phyloP scores from a whole-genome alignment of 2,888 invertebrate genomes.

The Elegia similella region DNA sequence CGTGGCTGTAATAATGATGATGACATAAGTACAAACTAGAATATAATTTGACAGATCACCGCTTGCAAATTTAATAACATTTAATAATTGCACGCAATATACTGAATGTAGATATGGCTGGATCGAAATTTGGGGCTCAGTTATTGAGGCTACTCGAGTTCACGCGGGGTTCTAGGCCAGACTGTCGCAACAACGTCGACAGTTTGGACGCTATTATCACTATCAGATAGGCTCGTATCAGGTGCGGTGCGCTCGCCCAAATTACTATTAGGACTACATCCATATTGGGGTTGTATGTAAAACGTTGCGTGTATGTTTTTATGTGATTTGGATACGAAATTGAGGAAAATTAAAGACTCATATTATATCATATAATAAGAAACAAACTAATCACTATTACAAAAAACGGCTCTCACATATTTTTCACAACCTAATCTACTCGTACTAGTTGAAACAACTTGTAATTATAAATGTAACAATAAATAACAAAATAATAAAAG shows the following conservation, averaged over 20 bases:
- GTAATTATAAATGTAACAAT: too few species aligned
- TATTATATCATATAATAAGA: too few species aligned
- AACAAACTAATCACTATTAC: too few species aligned
- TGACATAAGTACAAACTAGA: too few species aligned
- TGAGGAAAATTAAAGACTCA: too few species aligned
- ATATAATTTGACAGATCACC: not conserved
- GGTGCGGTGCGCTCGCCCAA: constrained; percentile 40
- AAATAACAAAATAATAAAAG: too few species aligned
- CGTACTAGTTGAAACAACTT: too few species aligned
- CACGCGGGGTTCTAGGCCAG: constrained; percentile 72
- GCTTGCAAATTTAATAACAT: constrained; percentile 2
- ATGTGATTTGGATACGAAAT: too few species aligned
- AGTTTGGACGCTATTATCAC: constrained; percentile 55
- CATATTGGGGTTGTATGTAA: not conserved
- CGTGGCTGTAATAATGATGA: too few species aligned
- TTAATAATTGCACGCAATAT: constrained; percentile 31
- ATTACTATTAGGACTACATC: constrained; percentile 19
- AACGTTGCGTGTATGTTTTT: too few species aligned
- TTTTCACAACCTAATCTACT: too few species aligned
- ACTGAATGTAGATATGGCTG: constrained; percentile 35
- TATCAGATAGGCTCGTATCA: constrained; percentile 40
- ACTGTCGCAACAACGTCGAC: constrained; percentile 62
- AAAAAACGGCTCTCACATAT: too few species aligned
- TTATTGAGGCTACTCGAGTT: constrained; percentile 73
- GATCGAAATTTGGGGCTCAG: constrained; percentile 47